phyloP scores from a whole-genome alignment of 2,797 vertebrate genomes.

The Pseudomugil gertrudae region DNA sequence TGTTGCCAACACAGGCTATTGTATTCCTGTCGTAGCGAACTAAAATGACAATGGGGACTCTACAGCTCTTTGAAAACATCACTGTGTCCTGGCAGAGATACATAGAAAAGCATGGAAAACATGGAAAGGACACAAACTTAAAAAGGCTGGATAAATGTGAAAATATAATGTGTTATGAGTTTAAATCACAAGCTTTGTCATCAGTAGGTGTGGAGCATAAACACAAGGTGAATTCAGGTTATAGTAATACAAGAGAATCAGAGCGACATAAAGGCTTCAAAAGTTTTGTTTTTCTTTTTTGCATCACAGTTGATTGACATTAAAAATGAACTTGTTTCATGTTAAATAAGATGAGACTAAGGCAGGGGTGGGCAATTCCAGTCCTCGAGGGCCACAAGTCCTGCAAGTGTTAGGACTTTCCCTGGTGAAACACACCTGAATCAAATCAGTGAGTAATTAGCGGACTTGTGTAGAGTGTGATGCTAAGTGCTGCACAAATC shows the following conservation, averaged over 20 bases:
- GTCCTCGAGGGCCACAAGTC: no score
- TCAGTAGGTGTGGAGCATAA: neutral
- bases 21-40: neutral
- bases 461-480: no score
- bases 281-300: neutral
- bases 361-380: no score
- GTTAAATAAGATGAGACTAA: conserved; percentile 21
- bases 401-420: no score
- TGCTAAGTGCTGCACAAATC: no score
- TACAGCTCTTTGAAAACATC: neutral
- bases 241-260: no score
- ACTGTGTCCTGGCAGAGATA: neutral
- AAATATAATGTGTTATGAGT: neutral
- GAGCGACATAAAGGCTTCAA: conserved; percentile 10
- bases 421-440: no score
- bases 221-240: conserved; percentile 22
- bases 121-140: neutral
- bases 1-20: neutral
- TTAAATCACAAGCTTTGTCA: neutral
- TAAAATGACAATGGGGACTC: neutral
- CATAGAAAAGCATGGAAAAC: neutral
- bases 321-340: conserved; percentile 24
- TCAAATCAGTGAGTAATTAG: no score
- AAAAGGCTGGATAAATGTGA: neutral
- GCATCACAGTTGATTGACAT: conserved; percentile 15